Evolutionary conservation across 1,140 invertebrate genomes (phyloP).

Genomic region (Cepaea nemoralis): DNA sequence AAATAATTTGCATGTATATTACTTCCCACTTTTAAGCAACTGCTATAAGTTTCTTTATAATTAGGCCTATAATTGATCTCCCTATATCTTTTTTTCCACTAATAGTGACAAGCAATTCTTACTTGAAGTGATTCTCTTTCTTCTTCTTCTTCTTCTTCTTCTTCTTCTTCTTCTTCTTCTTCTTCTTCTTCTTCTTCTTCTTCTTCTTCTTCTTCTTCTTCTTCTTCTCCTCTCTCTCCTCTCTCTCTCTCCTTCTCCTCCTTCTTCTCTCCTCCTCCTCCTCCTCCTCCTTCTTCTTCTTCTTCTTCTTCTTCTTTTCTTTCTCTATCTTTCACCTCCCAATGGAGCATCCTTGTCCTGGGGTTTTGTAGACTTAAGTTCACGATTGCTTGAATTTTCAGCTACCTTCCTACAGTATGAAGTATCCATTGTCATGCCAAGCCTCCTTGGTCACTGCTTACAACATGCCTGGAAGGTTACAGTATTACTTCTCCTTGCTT

Average conservation of each 20-base stretch:
- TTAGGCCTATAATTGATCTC: too few relatives aligned
- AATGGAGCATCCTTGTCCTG: not conserved
- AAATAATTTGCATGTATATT: too few relatives aligned
- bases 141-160: not conserved
- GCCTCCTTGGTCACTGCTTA: too few relatives aligned
- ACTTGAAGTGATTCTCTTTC: not conserved
- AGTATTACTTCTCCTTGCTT: too few relatives aligned
- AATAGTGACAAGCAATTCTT: not conserved
- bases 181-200: not conserved
- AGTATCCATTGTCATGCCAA: too few relatives aligned
- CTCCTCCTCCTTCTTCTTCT: not conserved
- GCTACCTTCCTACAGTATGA: too few relatives aligned
- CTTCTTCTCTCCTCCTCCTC: not conserved
- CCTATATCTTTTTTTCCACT: not conserved
- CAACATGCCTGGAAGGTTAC: too few relatives aligned
- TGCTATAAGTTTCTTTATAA: too few relatives aligned
- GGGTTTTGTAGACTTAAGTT: too few relatives aligned
- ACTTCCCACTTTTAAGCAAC: too few relatives aligned
- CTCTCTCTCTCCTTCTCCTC: not conserved
- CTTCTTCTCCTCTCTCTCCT: slow-evolving; percentile 4
- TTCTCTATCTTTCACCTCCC: too few relatives aligned
- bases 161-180: not conserved
- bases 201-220: not conserved
- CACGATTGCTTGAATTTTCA: too few relatives aligned
- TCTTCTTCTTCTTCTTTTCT: not conserved